Evolutionary conservation across 2,113 vertebrate species (phyloP).

Genomic region (Chaetura pelagica): DNA sequence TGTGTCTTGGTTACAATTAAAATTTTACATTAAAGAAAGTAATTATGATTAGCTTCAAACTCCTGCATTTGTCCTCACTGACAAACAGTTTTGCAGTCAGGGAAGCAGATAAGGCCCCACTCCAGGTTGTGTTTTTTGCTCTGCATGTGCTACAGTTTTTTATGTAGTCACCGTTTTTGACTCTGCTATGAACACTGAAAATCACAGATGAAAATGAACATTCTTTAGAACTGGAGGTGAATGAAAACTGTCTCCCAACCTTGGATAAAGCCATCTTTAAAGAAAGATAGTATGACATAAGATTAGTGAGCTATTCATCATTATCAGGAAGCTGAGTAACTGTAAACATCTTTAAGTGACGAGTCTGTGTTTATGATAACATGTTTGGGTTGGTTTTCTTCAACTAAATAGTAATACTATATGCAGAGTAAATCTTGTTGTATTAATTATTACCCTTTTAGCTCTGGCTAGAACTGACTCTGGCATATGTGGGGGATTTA

Average conservation of each 20-base stretch:
- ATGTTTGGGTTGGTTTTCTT: background rate
- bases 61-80: background rate
- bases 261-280: background rate
- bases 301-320: background rate
- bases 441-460: background rate
- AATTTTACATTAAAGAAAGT: background rate
- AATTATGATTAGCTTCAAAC: background rate
- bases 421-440: background rate
- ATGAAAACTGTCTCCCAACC: background rate
- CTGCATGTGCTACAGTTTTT: fast-evolving
- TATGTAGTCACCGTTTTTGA: background rate
- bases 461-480: background rate
- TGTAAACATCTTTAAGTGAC: background rate
- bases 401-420: background rate
- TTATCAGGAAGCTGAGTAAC: background rate
- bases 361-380: background rate
- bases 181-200: background rate
- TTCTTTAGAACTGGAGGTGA: background rate
- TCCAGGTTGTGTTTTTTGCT: fast-evolving
- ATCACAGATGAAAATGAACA: background rate
- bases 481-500: background rate
- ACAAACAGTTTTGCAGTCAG: background rate
- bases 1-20: background rate
- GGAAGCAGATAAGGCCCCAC: background rate
- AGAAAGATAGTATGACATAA: background rate